phyloP scores from a whole-genome alignment of 2,797 vertebrate species.

The Enoplosus armatus region DNA sequence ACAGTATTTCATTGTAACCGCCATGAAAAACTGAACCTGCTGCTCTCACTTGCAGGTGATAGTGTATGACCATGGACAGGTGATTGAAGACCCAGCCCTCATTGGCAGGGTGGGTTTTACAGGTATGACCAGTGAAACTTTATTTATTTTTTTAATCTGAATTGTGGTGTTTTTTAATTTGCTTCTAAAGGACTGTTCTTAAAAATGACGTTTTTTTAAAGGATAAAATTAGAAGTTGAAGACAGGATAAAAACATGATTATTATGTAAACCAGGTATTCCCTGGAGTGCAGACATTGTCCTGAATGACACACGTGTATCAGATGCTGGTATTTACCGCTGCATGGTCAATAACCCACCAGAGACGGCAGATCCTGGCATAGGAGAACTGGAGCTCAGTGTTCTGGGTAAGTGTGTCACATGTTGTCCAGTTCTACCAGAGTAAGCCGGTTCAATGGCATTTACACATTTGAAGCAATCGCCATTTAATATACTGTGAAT shows the following conservation, averaged over 20 bases:
- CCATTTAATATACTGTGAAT: not conserved
- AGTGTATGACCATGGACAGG: slow-evolving; percentile 87
- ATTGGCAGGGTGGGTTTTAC: slow-evolving; percentile 85
- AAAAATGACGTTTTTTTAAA: not conserved
- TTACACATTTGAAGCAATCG: not conserved
- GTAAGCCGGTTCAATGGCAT: not conserved
- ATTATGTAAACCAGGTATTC: slow-evolving; percentile 66
- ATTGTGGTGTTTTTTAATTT: not conserved
- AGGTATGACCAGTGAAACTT: slow-evolving; percentile 56
- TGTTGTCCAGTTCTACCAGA: not conserved
- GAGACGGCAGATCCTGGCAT: slow-evolving; percentile 84
- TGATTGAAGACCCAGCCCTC: slow-evolving; percentile 85
- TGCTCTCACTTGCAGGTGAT: slow-evolving; percentile 82
- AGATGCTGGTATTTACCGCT: slow-evolving; percentile 88
- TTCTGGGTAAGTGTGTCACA: slow-evolving; percentile 80
- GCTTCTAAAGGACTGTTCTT: not conserved
- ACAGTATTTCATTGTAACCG: not conserved
- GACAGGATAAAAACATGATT: not conserved
- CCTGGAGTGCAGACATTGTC: slow-evolving; percentile 86
- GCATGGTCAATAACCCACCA: slow-evolving; percentile 89
- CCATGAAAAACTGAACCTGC: not conserved
- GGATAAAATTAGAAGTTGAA: not conserved
- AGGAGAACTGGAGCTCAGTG: slow-evolving; percentile 83
- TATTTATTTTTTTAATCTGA: slow-evolving; percentile 4
- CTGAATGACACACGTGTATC: slow-evolving; percentile 84